Evolutionary conservation across 2,113 vertebrate genomes (phyloP).

Genomic region (Pachyramphus minor): DNA sequence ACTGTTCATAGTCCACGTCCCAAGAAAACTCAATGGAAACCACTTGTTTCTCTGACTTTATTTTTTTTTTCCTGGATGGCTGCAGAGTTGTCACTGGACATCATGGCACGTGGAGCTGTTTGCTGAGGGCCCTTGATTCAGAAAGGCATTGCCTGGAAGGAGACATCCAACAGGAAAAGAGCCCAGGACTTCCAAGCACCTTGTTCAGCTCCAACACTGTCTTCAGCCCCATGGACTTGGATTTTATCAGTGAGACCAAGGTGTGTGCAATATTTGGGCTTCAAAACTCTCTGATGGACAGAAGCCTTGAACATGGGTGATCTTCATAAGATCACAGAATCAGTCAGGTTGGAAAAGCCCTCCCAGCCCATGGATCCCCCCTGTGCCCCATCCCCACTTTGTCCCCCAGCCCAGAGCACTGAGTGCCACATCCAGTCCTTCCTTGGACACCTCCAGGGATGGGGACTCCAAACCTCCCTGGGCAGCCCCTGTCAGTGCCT

Average conservation of each 20-base stretch:
- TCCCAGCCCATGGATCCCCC: background rate
- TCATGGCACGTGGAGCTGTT: background rate
- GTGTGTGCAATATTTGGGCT: background rate
- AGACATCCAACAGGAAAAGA: background rate
- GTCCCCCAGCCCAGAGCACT: background rate
- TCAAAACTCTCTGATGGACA: background rate
- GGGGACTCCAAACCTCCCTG: background rate
- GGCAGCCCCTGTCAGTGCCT: background rate
- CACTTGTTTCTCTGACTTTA: background rate
- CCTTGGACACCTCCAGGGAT: background rate
- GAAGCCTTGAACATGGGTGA: background rate
- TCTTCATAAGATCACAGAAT: background rate
- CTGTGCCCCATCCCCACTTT: background rate
- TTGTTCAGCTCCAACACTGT: background rate
- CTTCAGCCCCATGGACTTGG: background rate
- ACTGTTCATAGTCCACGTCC: background rate
- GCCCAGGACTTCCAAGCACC: background rate
- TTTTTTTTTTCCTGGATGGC: background rate
- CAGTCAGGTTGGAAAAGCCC: background rate
- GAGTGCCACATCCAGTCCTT: background rate
- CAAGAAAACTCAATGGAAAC: background rate
- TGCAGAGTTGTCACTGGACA: background rate
- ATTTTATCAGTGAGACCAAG: background rate
- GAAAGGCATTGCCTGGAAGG: background rate
- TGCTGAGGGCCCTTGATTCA: background rate